Evolutionary conservation across 2,888 invertebrate species (phyloP).

Genomic region (Amphipyra berbera): DNA sequence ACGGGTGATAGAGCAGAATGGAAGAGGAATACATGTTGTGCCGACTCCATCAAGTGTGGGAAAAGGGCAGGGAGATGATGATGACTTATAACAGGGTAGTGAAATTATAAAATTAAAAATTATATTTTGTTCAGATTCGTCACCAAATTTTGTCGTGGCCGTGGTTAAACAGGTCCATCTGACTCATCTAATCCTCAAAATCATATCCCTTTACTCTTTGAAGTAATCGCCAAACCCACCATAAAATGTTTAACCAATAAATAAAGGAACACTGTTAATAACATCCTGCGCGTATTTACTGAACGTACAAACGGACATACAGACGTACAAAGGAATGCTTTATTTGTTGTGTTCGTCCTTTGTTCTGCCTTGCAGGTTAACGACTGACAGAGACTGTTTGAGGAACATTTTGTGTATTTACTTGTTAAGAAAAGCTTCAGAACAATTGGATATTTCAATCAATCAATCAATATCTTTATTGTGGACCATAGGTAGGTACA

Average conservation of each 20-base stretch:
- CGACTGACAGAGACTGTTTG: slow-evolving; percentile 21
- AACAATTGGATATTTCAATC: background rate
- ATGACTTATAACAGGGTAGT: too few species aligned
- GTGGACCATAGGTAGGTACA: too few species aligned
- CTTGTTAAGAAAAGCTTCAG: background rate
- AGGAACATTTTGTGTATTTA: slow-evolving; percentile 5
- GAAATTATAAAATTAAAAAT: too few species aligned
- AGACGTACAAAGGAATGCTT: slow-evolving; percentile 56
- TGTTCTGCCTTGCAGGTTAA: slow-evolving; percentile 43
- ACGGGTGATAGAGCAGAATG: too few species aligned
- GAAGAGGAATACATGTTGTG: too few species aligned
- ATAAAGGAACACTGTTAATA: slow-evolving; percentile 47
- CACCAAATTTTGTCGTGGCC: too few species aligned
- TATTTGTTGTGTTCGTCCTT: slow-evolving; percentile 52
- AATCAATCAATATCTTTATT: too few species aligned
- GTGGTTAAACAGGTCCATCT: too few species aligned
- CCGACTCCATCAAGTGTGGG: too few species aligned
- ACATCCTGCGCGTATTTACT: slow-evolving; percentile 57
- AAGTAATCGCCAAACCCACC: slow-evolving; percentile 40
- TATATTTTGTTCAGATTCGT: too few species aligned
- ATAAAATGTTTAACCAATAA: slow-evolving; percentile 46
- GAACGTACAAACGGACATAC: slow-evolving; percentile 32
- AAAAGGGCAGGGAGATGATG: too few species aligned
- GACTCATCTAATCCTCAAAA: slow-evolving; percentile 15
- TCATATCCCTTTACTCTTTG: slow-evolving; percentile 18